phyloP scores from a whole-genome alignment of 2,113 vertebrate genomes.

The Bos indicus region DNA sequence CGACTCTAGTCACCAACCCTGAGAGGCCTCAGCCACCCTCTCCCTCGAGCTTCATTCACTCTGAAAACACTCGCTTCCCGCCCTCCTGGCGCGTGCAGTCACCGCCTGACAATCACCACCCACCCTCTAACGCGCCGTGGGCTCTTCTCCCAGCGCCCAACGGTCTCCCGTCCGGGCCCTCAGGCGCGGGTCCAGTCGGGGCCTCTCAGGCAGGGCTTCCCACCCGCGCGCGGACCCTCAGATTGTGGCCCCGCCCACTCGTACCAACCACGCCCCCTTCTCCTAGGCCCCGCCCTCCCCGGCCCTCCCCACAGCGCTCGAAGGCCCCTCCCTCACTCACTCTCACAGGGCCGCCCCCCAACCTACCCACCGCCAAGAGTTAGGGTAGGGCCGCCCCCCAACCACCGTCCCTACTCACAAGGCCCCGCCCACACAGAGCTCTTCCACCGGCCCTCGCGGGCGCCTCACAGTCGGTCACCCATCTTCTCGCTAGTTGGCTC shows the following conservation, averaged over 20 bases:
- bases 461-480: background rate
- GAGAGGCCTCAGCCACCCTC: background rate
- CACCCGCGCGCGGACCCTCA: accelerated
- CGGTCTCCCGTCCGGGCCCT: background rate
- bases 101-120: background rate
- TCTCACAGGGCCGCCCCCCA: background rate
- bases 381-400: background rate
- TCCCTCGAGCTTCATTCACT: background rate
- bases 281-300: accelerated
- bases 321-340: background rate
- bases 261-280: accelerated
- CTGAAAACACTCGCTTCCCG: background rate
- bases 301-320: background rate
- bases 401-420: background rate
- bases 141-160: background rate
- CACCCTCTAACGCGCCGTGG: background rate
- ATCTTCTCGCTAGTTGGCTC: background rate
- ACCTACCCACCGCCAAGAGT: accelerated
- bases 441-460: accelerated
- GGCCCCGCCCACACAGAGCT: background rate
- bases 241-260: accelerated
- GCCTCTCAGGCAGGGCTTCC: accelerated
- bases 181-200: accelerated
- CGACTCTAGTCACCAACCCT: background rate
- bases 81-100: background rate